Conservation (phyloP, 2,888 invertebrate species). For the Acanthosepion lycidas region DNA sequence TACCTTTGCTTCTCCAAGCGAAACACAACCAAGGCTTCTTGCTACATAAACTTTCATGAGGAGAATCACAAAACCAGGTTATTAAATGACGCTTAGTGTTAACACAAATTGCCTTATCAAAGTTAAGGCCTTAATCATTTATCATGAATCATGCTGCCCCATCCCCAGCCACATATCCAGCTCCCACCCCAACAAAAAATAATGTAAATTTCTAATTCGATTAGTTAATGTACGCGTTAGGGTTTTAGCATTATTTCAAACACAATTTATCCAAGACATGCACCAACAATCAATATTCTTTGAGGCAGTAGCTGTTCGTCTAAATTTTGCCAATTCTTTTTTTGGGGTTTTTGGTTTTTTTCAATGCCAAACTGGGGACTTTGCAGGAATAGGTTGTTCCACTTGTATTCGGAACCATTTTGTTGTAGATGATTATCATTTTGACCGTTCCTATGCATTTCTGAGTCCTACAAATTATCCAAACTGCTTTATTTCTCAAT, state of each 20-base stretch:
- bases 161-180: background rate
- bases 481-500: too few relatives aligned
- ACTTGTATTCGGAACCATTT: too few relatives aligned
- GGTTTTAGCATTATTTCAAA: background rate
- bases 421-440: too few relatives aligned
- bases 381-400: too few relatives aligned
- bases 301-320: too few relatives aligned
- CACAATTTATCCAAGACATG: background rate
- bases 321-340: too few relatives aligned
- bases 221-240: background rate
- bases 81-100: conserved; percentile 11
- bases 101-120: conserved; percentile 18
- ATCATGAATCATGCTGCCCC: background rate
- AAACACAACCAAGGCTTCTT: background rate
- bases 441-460: too few relatives aligned
- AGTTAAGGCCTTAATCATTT: background rate
- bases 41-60: background rate
- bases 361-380: too few relatives aligned
- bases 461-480: too few relatives aligned
- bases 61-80: background rate
- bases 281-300: background rate
- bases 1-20: background rate
- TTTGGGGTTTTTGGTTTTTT: too few relatives aligned
- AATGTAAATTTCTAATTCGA: conserved; percentile 11
- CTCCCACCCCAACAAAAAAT: background rate